Evolutionary conservation across 1,140 invertebrate species (phyloP).

Genomic region (Papilio dardanus): DNA sequence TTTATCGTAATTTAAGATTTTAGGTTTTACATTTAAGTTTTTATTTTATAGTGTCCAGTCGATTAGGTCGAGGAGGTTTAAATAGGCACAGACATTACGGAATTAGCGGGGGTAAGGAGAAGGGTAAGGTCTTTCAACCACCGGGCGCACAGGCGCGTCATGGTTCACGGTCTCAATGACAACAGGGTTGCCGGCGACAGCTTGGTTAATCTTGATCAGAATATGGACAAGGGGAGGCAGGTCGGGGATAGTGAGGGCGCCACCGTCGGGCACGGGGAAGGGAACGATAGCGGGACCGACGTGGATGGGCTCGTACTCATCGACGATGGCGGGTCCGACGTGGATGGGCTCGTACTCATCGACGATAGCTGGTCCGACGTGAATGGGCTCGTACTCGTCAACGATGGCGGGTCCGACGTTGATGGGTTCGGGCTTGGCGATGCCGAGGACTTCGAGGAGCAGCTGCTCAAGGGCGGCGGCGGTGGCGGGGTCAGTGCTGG

Average conservation of each 20-base stretch:
- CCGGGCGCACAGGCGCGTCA: background rate
- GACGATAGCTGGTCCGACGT: constrained; percentile 22
- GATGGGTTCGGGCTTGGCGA: constrained; percentile 39
- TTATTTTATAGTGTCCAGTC: constrained; percentile 39
- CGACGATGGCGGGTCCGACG: constrained; percentile 24
- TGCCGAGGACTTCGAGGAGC: constrained; percentile 47
- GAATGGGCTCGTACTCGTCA: constrained; percentile 9
- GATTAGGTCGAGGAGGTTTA: constrained; percentile 38
- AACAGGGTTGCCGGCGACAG: constrained; percentile 30
- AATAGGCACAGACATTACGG: constrained; percentile 38
- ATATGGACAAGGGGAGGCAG: constrained; percentile 8
- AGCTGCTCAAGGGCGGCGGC: constrained; percentile 53
- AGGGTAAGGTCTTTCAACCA: background rate
- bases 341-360: constrained; percentile 1
- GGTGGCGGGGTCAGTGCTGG: constrained; percentile 67
- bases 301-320: constrained; percentile 25
- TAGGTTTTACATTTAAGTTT: background rate
- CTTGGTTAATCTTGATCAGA: constrained; percentile 6
- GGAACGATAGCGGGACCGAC: constrained; percentile 41
- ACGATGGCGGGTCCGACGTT: constrained; percentile 39
- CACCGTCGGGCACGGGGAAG: background rate
- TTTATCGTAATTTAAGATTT: background rate
- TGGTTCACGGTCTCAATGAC: constrained; percentile 6
- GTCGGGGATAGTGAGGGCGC: background rate
- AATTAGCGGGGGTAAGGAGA: constrained; percentile 29